A percentile compares a stretch with the other conserved stretches of the same genome.
Evolutionary conservation across 2,797 vertebrate species (phyloP).

Genomic region (Diplodus puntazzo): DNA sequence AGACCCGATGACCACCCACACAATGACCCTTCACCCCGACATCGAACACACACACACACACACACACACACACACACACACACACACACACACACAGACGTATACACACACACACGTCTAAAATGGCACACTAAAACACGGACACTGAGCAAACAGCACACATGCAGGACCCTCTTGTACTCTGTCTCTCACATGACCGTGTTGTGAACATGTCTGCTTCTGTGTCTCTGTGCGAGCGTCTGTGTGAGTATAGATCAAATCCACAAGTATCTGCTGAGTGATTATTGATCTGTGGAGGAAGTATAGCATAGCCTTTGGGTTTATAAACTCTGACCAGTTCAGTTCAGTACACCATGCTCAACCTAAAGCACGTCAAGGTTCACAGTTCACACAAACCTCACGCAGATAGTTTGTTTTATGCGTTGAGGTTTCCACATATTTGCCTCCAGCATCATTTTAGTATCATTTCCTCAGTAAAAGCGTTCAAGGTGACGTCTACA

Average conservation of each 20-base stretch:
- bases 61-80: conserved; percentile 51
- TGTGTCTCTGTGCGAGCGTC: conserved; percentile 19
- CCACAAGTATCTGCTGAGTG: conserved; percentile 24
- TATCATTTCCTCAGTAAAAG: background rate
- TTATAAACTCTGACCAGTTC: background rate
- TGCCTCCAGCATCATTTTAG: background rate
- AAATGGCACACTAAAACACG: conserved; percentile 50
- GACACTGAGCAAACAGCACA: conserved; percentile 56
- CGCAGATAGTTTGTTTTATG: background rate
- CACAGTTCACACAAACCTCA: background rate
- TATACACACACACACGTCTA: conserved; percentile 21
- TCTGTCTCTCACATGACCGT: conserved; percentile 46
- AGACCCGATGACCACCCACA: conserved; percentile 67
- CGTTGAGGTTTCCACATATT: background rate
- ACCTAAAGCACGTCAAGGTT: background rate
- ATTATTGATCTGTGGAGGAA: conserved; percentile 18
- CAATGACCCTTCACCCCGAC: conserved; percentile 69
- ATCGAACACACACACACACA: conserved; percentile 49
- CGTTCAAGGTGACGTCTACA: background rate
- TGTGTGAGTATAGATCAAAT: conserved; percentile 23
- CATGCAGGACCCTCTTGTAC: conserved; percentile 46
- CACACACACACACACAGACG: conserved; percentile 33
- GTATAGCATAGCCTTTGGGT: background rate
- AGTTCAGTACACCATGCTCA: background rate
- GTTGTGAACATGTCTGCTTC: conserved; percentile 46